Base-by-base conservation (phyloP, 2,888 invertebrate species). In the Lasioglossum villosulum region DNA sequence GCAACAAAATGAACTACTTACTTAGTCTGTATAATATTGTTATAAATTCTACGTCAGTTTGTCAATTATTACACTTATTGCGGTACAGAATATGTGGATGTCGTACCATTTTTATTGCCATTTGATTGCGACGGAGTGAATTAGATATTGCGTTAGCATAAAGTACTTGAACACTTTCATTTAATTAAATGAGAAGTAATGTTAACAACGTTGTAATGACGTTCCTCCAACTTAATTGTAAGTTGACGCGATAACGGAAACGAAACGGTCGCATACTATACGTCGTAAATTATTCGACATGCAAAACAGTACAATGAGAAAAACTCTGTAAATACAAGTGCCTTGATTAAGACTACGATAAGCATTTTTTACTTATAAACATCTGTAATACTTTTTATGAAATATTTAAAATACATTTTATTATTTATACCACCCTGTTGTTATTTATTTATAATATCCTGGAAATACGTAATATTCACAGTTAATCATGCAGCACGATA, bases 321-420 rank as follows among this genome's bases (percentile, higher is more conserved):
- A 42, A 78, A 66, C 66, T 75, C 73, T 93, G 91, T 92, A 93
- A 87, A 93, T 92, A 92, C 82, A 89, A 92, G 93, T 93, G 93
- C 92, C 93, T 93, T 93, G 77, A 88, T 87, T 89, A 87, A 88
- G 82, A 76, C 56, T 88, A 85, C 42, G 12, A 70, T 89, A 84
- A 81, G 70, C 39, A 76, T 78, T 88, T 39, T 77, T 68, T 88
- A 86, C 85, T 78, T 85, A 75, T 88, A 86, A 34, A 86, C 80
- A 81, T 77, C 90, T 93, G 91, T 93, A 93, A 92, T 89, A 91
- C 88, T 90, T 92, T 93, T 90, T 91, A 93, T 91, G 85, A 80
- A 91, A 92, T 94, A 94, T 94, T 94, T 93, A 93, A 94, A 93
- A 93, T 93, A 93, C 89, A 92, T 90, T 91, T 89, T 90, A 91